Base-by-base conservation (phyloP, 2,797 vertebrate species). In the Mus minutoides region DNA sequence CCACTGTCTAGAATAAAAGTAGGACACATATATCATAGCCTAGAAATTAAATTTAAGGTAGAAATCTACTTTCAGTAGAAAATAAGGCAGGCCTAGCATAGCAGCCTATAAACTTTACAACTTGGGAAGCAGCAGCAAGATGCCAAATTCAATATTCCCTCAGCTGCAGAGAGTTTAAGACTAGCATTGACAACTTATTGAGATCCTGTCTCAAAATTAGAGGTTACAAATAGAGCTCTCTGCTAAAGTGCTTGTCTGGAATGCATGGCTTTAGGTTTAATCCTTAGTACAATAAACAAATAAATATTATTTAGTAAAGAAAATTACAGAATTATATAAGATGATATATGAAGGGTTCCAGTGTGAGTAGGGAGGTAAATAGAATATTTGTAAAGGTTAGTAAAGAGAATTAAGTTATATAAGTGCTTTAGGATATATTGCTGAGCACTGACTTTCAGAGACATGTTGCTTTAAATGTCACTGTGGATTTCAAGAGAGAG, bases 321-420 rank as follows among this genome's bases (percentile, higher is more conserved):
- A 17, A 71, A 67, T 54, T 54, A n/a, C 64, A 87, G 13, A 86
- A 87, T 71, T 54, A 26, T n/a, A 69, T 40, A 79, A 60, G 14
- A 75, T 3, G 26, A 34, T 67, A 82, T 0, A 2, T 8, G 49
- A 21, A 62, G 11, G 6, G 1, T 43, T 54, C 49, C n/a, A 13
- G 0, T 9, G 16, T 34, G 29, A 6, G 6, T 12, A 7, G 11
- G 3, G 1, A 16, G 10, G 54, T 6, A 71, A 43, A n/a, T 67
- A 29, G 29, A 69, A 64, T 22, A 92, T 89, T 49, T 46, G 69
- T 40, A 73, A 78, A 83, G 12, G 26, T 60, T 31, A 12, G 19
- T 24, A 56, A 46, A 82, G 40, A 77, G 22, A 52, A 90, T 31
- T 40, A 21, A 2, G 0, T 37, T 49, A 9, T 22, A 24, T 17